Base-by-base conservation (phyloP, 2,888 invertebrate species). In the Aspidiotus destructor region DNA sequence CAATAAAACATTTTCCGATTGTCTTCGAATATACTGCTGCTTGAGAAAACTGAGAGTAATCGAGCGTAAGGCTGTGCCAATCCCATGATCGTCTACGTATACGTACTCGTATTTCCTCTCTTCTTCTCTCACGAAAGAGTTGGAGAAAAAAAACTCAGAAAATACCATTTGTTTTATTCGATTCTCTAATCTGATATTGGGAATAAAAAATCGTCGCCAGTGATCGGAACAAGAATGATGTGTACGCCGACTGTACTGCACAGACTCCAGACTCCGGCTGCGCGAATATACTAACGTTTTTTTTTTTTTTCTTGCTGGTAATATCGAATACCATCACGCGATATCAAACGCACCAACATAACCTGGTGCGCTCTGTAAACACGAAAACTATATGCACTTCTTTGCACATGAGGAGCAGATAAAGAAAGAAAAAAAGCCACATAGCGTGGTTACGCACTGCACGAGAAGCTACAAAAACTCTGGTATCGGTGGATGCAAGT, bases 221-320 rank as follows among this genome's bases (percentile, higher is more conserved):
- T 62, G 62, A 62, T 62, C 52, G 62, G 62, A 62, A 62, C 62
- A 62, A 62, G 62, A 62, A 62, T 62, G 62, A 62, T 62, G 52
- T 52, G 62, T 28, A 28, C 28, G 28, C 28, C 28, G 28, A 28
- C 28, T 28, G 28, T 28, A 28, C 28, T 28, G 28, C 28, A 28
- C 28, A 28, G 28, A 28, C 28, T 28, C 28, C 28, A 28, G 28
- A 28, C 28, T 28, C 28, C 28, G 28, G 28, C 28, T 52, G 52
- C 52, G 42, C 52, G 17, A 62, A 58, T 52, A 62, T 48, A 52
- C 62, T 40, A 62, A 62, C 44, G 62, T 28, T 52, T 62, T 40
- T 62, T 62, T 28, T 28, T 28, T 28, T 5, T 28, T 28, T 28
- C 28, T 28, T 28, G 28, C 28, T 28, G 28, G 28, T 28, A 28